Base-by-base conservation (phyloP, 2,797 vertebrate genomes). In the Lacerta bilineata region DNA sequence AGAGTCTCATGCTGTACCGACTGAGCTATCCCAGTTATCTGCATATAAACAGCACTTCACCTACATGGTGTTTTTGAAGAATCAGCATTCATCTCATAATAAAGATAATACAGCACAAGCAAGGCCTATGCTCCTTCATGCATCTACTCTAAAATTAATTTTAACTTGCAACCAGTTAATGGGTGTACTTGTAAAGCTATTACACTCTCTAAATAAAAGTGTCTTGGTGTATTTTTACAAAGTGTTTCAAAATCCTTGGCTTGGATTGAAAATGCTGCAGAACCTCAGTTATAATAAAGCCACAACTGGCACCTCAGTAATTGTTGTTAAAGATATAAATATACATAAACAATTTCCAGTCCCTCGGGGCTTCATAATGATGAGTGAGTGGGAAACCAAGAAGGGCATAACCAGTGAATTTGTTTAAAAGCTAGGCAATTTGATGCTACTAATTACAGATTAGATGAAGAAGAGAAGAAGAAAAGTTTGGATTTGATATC, bases 131-230 rank as follows among this genome's bases (percentile, higher is more conserved):
- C 72, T 87, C 81, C 59, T 33, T 74, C 50, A 82, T 64, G 46
- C 71, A 82, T 79, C 55, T 82, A 61, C 71, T 82, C 71, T 64
- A 64, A 75, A 87, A 80, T 80, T 87, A 87, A 81, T 87, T 87
- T 64, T 81, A 64, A 61, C 39, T 82, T 64, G 69, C 39, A 75
- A 75, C 10, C 39, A 66, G 29, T 82, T 87, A 82, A 82, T 82
- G 79, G 50, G 64, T 87, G 55, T 87, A 64, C 79, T 75, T 82
- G 79, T 64, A 87, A 87, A 82, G 74, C 39, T 69, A 87, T 87
- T 81, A 64, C 55, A 64, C 36, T 87, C 55, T 82, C 55, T 29
- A 46, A 64, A 66, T 43, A 66, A 64, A 82, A 87, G 39, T 87
- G 86, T 66, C 79, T 66, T 75, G 7, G 64, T 23, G 27, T 61